Conservation (phyloP, 2,888 invertebrate genomes). For the Aspidiotus destructor region DNA sequence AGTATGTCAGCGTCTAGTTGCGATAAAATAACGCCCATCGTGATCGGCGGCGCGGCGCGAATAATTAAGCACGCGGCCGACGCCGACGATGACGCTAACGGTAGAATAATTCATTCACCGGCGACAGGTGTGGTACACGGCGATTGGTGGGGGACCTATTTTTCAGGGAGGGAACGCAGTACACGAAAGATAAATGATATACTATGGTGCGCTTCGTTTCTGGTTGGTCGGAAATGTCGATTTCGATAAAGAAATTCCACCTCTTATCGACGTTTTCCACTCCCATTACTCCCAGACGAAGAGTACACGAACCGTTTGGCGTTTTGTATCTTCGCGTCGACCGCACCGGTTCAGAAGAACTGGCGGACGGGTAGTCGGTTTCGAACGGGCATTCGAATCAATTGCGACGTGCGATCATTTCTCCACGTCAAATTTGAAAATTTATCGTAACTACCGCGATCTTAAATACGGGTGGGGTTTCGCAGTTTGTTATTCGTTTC, state of each 20-base stretch:
- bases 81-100: too few species aligned
- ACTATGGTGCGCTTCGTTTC: neutral
- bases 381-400: neutral
- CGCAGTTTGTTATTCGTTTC: too few species aligned
- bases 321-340: neutral
- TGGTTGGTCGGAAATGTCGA: neutral
- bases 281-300: neutral
- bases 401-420: neutral
- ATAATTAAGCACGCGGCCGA: too few species aligned
- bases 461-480: too few species aligned
- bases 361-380: slow-evolving; percentile 4
- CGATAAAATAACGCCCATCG: too few species aligned
- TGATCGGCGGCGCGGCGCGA: too few species aligned
- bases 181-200: neutral
- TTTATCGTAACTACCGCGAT: neutral
- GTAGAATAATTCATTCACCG: too few species aligned
- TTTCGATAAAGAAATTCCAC: neutral
- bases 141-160: neutral
- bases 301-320: neutral
- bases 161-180: neutral
- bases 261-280: neutral
- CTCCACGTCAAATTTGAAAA: neutral
- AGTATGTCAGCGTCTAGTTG: too few species aligned
- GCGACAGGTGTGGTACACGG: neutral
- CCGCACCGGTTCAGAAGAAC: neutral